A percentile compares a stretch with the other conserved stretches of the same genome.
Evolutionary conservation across 2,797 vertebrate species (phyloP).

Genomic region (Moxostoma hubbsi): DNA sequence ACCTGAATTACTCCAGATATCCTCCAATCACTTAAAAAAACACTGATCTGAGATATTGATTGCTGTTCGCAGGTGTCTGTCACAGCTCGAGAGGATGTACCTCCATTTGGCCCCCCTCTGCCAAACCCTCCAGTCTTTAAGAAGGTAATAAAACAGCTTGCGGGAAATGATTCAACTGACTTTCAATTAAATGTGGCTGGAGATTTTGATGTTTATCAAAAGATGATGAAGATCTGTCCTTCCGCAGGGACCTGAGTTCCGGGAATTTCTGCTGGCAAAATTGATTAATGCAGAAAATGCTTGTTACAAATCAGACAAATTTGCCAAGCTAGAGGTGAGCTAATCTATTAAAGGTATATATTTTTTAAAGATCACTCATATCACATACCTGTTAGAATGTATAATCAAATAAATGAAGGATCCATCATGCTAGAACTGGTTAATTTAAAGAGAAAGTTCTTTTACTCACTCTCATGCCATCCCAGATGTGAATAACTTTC

Average conservation of each 20-base stretch:
- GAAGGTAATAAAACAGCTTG: slow-evolving; percentile 79
- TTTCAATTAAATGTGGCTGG: neutral
- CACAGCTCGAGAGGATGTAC: slow-evolving; percentile 93
- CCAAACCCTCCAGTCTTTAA: slow-evolving; percentile 91
- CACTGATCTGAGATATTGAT: slow-evolving; percentile 21
- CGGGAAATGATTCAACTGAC: neutral
- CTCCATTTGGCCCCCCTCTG: slow-evolving; percentile 89
- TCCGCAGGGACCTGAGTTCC: slow-evolving; percentile 88
- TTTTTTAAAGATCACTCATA: neutral
- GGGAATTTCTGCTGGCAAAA: slow-evolving; percentile 95
- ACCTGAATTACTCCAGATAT: neutral
- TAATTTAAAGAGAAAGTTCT: too few species aligned
- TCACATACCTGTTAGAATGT: neutral
- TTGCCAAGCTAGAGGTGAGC: slow-evolving; percentile 95
- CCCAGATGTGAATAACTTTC: too few species aligned
- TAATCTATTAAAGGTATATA: neutral
- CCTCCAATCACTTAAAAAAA: neutral
- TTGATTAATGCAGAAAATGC: slow-evolving; percentile 96
- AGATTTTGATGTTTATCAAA: slow-evolving; percentile 55
- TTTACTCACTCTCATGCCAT: too few species aligned
- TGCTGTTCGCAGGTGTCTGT: slow-evolving; percentile 86
- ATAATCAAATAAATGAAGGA: too few species aligned
- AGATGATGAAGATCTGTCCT: slow-evolving; percentile 21
- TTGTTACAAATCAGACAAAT: slow-evolving; percentile 98
- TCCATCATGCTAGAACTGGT: too few species aligned